phyloP scores from a whole-genome alignment of 2,888 invertebrate species.

The Eristalis tenax region DNA sequence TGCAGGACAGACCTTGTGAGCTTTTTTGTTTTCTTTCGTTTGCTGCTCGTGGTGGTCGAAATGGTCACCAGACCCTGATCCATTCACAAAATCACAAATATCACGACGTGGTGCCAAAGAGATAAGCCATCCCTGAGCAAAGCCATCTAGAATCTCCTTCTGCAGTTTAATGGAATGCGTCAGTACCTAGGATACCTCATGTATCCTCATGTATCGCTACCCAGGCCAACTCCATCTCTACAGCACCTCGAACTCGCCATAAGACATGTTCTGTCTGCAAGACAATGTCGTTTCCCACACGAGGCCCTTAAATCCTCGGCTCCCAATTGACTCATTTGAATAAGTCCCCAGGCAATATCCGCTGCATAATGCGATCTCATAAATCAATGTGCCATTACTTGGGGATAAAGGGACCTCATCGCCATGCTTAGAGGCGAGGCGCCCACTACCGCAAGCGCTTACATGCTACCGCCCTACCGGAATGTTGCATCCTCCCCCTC shows the following conservation, averaged over 20 bases:
- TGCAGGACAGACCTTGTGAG: no score
- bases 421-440: conserved; percentile 12
- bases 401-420: conserved; percentile 28
- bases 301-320: background rate
- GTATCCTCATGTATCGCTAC: no score
- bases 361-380: conserved; percentile 1
- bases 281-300: background rate
- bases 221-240: background rate
- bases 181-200: no score
- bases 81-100: no score
- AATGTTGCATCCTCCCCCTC: conserved; percentile 13
- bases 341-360: conserved; percentile 18
- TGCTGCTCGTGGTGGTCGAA: no score
- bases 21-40: no score
- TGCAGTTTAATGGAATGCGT: no score
- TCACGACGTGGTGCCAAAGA: no score
- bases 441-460: conserved; percentile 6
- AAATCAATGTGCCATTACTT: conserved; percentile 7
- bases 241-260: no score
- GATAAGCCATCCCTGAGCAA: no score
- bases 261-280: background rate
- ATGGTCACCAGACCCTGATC: no score
- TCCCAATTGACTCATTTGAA: background rate
- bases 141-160: no score
- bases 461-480: conserved; percentile 3